Evolutionary conservation across 2,888 invertebrate genomes (phyloP), one percentile per base, ranked within the genome.

Genomic region (Euzophera pinguis): DNA sequence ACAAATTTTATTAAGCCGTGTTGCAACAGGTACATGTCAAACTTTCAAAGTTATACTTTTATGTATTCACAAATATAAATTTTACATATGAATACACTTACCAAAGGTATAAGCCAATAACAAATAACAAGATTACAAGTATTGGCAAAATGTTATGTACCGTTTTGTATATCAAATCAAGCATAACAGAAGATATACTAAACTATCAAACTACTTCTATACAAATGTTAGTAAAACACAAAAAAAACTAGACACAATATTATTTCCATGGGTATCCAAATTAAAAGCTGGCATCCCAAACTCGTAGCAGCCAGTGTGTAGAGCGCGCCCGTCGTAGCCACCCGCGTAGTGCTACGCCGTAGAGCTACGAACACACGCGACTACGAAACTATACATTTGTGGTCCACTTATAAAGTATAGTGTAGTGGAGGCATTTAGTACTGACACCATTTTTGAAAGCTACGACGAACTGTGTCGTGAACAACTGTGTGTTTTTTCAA

Each of bases 301-400:
- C 57, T 55, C 55, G 57, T 55, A 63, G 60, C 59, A 68, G 66
- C 57, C 79, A 81, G 83, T 78, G 59, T 64, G 56, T 66, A 64
- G 67, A 64, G 61, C 60, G 61, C 59, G 57, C 53, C 56, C 65
- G 64, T 57, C 64, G 69, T 65, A 61, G 69, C 56, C 71, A 69
- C 73, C 60, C 78, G 77, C 73, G 74, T 69, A 58, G 9, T 10
- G 63, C 38, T 56, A 62, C 81, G 74, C 56, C 73, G 75, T 74
- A 73, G 70, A 68, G 67, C 65, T 71, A 67, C 73, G 66, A 55
- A 52, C 57, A 56, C 65, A 65, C 73, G 67, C 48, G 58, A 53
- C 64, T 67, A 66, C 67, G 66, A 57, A 55, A 51, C 53, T 42
- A 54, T 48, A 48, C 38, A 38, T 48, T 37, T 38, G 48, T 38